These are phyloP conservation scores for Diceros bicornis DNA, from an alignment of 2,797 vertebrate species.

Conservation along the genomic window DNA sequence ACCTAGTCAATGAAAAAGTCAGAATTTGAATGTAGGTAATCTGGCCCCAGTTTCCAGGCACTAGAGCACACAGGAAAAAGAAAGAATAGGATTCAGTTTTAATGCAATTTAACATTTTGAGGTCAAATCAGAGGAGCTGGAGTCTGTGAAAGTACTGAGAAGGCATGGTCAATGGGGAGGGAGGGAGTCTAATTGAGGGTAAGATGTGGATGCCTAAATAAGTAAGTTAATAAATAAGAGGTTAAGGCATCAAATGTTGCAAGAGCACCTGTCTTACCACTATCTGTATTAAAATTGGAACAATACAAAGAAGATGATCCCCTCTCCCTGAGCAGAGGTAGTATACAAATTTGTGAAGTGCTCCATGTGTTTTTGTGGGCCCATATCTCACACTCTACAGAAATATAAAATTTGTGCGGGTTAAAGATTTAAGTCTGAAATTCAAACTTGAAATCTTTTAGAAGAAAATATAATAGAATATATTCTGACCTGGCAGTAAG, in stretches of 20 bases:
- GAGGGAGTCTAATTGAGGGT: background rate
- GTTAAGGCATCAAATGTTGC: background rate
- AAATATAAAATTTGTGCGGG: background rate
- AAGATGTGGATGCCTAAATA: background rate
- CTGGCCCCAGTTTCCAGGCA: background rate
- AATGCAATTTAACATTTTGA: background rate
- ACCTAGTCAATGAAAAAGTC: background rate
- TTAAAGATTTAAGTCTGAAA: conserved; percentile 40
- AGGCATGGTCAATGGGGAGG: background rate
- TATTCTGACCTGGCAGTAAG: background rate
- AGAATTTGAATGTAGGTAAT: background rate
- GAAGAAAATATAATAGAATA: conserved; percentile 5
- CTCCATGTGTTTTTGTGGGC: background rate
- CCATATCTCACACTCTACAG: background rate
- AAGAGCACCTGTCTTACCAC: background rate
- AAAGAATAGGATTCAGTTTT: background rate
- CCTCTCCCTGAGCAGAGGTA: background rate
- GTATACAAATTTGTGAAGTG: background rate
- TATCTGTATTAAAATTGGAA: background rate
- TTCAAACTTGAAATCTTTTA: conserved; percentile 26
- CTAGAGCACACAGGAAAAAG: background rate
- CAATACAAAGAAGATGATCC: background rate
- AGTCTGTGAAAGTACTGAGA: background rate
- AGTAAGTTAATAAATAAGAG: background rate
- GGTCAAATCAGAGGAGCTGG: background rate